These are phyloP conservation scores for Mormyrus iriodes DNA, from an alignment of 2,113 vertebrate species.

Conservation along the genomic window DNA sequence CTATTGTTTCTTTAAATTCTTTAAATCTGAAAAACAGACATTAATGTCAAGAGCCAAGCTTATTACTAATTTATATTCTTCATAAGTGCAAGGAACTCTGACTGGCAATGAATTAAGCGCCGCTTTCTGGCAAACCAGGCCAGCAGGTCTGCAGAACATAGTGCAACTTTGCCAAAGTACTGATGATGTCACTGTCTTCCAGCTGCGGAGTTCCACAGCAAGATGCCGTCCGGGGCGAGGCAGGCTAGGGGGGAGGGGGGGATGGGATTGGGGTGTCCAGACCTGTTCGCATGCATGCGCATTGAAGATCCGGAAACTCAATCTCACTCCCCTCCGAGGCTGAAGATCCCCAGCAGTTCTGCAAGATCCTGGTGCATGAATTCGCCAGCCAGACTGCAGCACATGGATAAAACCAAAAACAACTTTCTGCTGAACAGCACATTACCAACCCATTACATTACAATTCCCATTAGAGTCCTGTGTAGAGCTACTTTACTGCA, in stretches of 20 bases:
- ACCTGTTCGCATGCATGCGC: background rate
- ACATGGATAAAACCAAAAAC: background rate
- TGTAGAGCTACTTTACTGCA: constrained; percentile 11
- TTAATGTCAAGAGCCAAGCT: constrained; percentile 9
- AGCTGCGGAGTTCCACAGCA: background rate
- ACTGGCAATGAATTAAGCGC: background rate
- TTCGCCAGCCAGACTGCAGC: background rate
- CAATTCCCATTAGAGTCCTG: constrained; percentile 11
- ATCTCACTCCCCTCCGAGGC: background rate
- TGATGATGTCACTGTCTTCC: constrained; percentile 11
- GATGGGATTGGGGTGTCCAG: background rate
- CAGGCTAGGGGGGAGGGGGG: background rate
- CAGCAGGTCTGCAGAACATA: background rate
- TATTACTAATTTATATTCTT: background rate
- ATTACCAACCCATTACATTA: background rate
- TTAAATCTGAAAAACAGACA: constrained; percentile 13
- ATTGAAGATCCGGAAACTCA: background rate
- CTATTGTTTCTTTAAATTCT: constrained; percentile 21
- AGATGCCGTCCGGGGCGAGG: background rate
- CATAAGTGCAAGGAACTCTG: background rate
- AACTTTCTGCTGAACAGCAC: background rate
- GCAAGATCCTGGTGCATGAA: background rate
- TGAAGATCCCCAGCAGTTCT: background rate
- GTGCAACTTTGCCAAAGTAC: background rate
- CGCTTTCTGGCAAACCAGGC: too few species aligned